Base-by-base conservation (phyloP, 2,797 vertebrate genomes). In the Neosalanx taihuensis region DNA sequence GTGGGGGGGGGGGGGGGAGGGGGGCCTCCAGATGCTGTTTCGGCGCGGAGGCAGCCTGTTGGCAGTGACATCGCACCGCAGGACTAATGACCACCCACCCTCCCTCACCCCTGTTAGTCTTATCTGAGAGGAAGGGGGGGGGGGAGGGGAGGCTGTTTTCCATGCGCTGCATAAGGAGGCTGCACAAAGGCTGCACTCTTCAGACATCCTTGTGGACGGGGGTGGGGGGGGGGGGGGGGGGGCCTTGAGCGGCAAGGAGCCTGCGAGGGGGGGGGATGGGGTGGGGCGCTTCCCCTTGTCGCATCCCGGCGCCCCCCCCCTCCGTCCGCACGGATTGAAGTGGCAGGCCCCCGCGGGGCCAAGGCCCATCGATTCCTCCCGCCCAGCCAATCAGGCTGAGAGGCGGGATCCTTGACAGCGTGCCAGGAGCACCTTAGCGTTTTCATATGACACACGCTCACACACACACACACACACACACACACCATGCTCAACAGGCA, bases 341-440 rank as follows among this genome's bases (percentile, higher is more conserved):
- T 76, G 83, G 81, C 83, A 73, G 80, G 77, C 80, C 84, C 65
- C 73, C 72, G n/a, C n/a, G n/a, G 78, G 81, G 78, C 82, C 77
- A 70, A 84, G 79, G 78, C 84, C 78, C 84, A 92, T 88, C 81
- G 89, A 90, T 92, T 87, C 76, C 77, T 80, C 62, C 73, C 76
- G 80, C 83, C 82, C 80, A 82, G 79, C 88, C 90, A 89, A 89
- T 91, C 91, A 85, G 59, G 46, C 67, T 87, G 85, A 91, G 82
- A 75, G 88, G 84, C 88, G 85, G 79, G 76, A 76, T 26, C 72
- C 80, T 83, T 41, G 83, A 90, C 78, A 82, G 80, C 70, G 31
- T 53, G 72, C 73, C 76, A 79, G 67, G 67, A 69, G 46, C 85
- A 88, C 85, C 81, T 86, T 82, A 76, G 85, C 84, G 86, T 87